Evolutionary conservation across 2,797 vertebrate species (phyloP).

Genomic region (Thunnus albacares): DNA sequence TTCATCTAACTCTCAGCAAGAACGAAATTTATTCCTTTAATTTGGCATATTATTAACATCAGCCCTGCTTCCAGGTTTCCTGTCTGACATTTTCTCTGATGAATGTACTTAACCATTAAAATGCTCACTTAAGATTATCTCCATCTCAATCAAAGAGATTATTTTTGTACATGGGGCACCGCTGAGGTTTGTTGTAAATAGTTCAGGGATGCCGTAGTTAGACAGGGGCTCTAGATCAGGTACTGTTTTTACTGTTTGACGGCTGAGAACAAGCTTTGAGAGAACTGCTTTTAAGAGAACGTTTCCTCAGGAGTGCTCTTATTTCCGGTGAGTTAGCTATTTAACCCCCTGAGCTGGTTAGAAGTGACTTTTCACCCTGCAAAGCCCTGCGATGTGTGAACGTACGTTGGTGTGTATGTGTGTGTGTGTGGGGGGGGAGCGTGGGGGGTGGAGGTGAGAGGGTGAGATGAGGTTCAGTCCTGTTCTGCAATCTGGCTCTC

Average conservation of each 20-base stretch:
- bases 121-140: not conserved
- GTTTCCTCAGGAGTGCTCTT: not conserved
- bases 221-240: not conserved
- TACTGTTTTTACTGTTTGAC: not conserved
- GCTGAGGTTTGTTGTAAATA: not conserved
- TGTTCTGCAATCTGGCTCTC: constrained; percentile 55
- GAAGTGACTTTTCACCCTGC: constrained; percentile 23
- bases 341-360: not conserved
- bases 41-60: too few relatives aligned
- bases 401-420: not conserved
- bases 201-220: not conserved
- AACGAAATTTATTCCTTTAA: too few relatives aligned
- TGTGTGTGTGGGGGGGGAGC: not conserved
- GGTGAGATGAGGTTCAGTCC: constrained; percentile 17
- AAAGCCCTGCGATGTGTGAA: not conserved
- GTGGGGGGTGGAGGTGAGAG: not conserved
- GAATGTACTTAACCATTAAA: not conserved
- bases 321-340: constrained; percentile 6
- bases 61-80: too few relatives aligned
- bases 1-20: too few relatives aligned
- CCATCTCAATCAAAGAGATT: not conserved
- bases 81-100: not conserved
- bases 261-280: too few relatives aligned
- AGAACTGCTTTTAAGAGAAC: too few relatives aligned
- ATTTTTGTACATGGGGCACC: not conserved